Evolutionary conservation across 2,797 vertebrate species (phyloP), one percentile per base, ranked within the genome.

Genomic region (Labeo calbasu): DNA sequence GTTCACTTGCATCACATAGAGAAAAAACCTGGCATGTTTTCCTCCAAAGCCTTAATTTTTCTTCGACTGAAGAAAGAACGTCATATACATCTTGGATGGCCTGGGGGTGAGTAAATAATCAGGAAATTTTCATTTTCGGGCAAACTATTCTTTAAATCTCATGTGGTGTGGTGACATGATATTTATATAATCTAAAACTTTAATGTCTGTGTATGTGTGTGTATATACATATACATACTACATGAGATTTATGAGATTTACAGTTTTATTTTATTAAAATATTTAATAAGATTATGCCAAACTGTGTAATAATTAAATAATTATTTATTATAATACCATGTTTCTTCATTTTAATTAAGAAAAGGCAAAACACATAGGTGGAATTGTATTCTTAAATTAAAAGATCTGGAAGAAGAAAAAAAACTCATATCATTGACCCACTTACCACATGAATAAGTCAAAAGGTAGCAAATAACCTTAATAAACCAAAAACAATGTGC

Each of bases 401-500:
- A 46, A 46, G 9, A 46, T 43, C 21, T 69, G 11, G 19, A 3
- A 2, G 1, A 12, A 21, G 53, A 17, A 66, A 68, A 32, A 4
- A 19, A 19, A 11, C n/a, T 48, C 0, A 21, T 50, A 55, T 75
- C 5, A 21, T 9, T 36, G 11, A 55, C 19, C 25, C 32, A 55
- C 28, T 36, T 57, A 57, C 82, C 63, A 68, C 21, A 53, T 13
- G 50, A 14, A 69, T 63, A n/a, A 79, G 76, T 86, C 23, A 57
- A 83, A 83, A 75, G 9, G n/a, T 23, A 7, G 36, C 32, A 78
- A 73, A 78, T 69, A 78, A 83, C 50, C 77, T 77, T 61, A 75
- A 81, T 48, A 85, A 85, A 85, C 66, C 57, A 85, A 79, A 51
- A 83, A 46, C 78, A 32, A 77, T 36, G 53, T 28, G 36, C 76